Base-by-base conservation (phyloP, 2,888 invertebrate genomes). In the Hedya salicella region DNA sequence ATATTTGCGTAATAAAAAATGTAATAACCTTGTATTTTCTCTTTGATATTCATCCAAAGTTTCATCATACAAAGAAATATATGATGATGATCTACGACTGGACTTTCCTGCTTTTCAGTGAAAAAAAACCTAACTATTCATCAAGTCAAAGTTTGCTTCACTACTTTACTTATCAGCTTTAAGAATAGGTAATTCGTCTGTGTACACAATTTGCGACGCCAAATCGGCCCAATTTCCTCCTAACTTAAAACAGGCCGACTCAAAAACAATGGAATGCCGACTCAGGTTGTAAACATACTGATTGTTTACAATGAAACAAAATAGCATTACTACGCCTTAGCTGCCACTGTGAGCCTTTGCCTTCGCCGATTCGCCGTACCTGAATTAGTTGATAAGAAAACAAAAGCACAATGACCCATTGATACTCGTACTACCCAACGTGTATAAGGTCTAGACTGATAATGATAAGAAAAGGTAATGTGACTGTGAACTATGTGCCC, bases 321-420 rank as follows among this genome's bases (percentile, higher is more conserved):
- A 85, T 87, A 69, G 83, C 62, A 84, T 85, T 86, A 83, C 79
- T 81, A 78, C 80, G 80, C 79, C 78, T 81, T 77, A 79, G 62
- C 74, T 87, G 90, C 91, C 88, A 89, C 91, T 76, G 90, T 85
- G 80, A 71, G 59, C 75, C 83, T 85, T 84, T 75, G 79, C 71
- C 70, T 11, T 4, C 39, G 14, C 65, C 60, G 60, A 53, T 19
- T 8, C 25, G 19, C 32, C 21, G 11, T 66, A 66, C 53, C 60
- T 66, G 59, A 30, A 14, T 1, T 39, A 4, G 6, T 25, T 16
- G 48, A 53, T 60, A 65, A 56, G 30, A 13, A 14, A 36, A 25
- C 14, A 30, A 52, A 40, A 40, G 53, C 49, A 65, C 60, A 65
- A 61, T 44, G 53, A 16, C 14, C 53, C 32, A 42, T 54, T 66